Base-by-base conservation (phyloP, 2,113 vertebrate species). In the Tragulus kanchil region DNA sequence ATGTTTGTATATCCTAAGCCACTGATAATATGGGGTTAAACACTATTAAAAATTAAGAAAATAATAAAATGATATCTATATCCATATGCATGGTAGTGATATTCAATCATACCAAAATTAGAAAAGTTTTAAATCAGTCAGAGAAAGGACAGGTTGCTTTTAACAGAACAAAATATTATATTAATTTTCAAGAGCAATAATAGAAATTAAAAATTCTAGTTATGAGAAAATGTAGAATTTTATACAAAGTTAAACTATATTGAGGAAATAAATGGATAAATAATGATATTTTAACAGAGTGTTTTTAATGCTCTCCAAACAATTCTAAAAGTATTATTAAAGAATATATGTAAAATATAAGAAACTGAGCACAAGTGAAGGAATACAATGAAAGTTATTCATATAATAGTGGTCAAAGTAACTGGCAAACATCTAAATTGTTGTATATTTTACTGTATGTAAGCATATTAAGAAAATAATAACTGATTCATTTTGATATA, bases 261-360 rank as follows among this genome's bases (percentile, higher is more conserved):
- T 1, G 52, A 83, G 64, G 8, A 78, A 56, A 87, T 86, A 58
- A 56, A 26, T 3, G 1, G 67, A 86, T 90, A 89, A 81, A 42
- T 65, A 75, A 73, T 54, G 26, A 16, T 28, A 87, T 94, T 96
- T 82, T 25, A 48, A 83, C 9, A 91, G 4, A n/a, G 25, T 26
- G 4, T 48, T 65, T 94, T 90, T 67, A 88, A n/a, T 21, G 64
- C 11, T 67, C 58, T 9, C 13, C 8, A 36, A 56, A 52, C 23
- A 42, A 73, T 52, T 89, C 54, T 87, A 87, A 86, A 94, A 73
- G 28, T 21, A 94, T 86, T 83, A n/a, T 58, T 71, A 73, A 84
- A 81, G 42, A 79, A 8, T 59, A 75, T 42, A 64, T 8, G 23
- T 67, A 65, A 87, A 59, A 48, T 58, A 1, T 2, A 52, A 84